Evolutionary conservation across 2,888 invertebrate species (phyloP), one percentile per base, ranked within the genome.

Genomic region (Cheilosia urbana): DNA sequence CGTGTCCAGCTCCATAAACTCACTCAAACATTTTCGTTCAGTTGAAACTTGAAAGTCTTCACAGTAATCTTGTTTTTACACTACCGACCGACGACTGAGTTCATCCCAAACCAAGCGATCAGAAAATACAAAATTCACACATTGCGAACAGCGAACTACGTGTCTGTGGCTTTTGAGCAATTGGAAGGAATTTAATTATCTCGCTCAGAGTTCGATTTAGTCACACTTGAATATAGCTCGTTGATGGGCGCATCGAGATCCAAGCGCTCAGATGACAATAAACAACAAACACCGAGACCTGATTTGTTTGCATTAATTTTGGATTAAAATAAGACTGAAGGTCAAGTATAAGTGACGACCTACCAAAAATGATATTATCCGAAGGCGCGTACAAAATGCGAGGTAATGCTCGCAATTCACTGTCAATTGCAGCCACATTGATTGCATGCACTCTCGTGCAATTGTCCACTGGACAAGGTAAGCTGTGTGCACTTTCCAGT

Each of bases 381-480:
- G 17, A 13, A 17, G 2, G 17, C 4, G 24, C 30, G 6, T 19
- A 34, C 7, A 75, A 42, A 60, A 66, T 60, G 66, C 30, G 19
- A 66, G 49, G 40, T 27, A 51, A 40, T 13, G 4, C 13, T 37
- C 37, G 37, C 24, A 53, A 55, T 30, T 71, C 42, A 37, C 21
- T 82, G 69, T 66, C 65, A 66, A 19, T 53, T 21, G 40, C 71
- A 71, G 49, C 40, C 58, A 5, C n/a, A 57, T 58, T 71, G 24
- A 55, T 76, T 71, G 65, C 45, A 34, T 71, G 45, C 40, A 24
- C 19, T 30, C 53, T 82, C 2, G 27, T 77, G 37, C 71, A 76
- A 27, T 27, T 65, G 5, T 53, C 81, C 37, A 76, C n/a, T 51
- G 81, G 76, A 53, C 81, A 76, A 24, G 66, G 82, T 82, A 82